Evolutionary conservation across 1,140 invertebrate genomes (phyloP), one percentile per base, ranked within the genome.

Genomic region (Scaptomyza pallida): DNA sequence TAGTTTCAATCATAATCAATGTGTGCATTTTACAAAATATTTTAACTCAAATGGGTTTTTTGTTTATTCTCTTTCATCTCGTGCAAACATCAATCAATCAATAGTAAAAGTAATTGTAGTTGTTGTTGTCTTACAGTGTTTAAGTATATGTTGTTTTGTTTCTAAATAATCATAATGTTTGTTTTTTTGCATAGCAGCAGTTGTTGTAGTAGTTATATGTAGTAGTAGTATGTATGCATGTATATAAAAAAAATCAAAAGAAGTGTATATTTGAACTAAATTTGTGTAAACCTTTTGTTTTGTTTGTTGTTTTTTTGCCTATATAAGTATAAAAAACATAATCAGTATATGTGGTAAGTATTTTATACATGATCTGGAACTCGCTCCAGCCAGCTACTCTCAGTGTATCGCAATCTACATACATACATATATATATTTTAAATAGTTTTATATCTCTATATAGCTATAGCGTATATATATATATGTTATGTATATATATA

Each of bases 191-290:
- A 17, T 50, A 33, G 13, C n/a, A 43, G 62, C 45, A 12, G 19
- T 52, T 13, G 55, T 26, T 41, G n/a, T 47, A 21, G 48, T n/a
- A 17, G n/a, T n/a, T n/a, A n/a, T n/a, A n/a, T n/a, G n/a, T 52
- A 16, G 55, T 26, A 50, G n/a, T 47, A 21, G 48, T n/a, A 17
- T n/a, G 23, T 57, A 15, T 65, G 16, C 54, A 10, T 55, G 16
- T 63, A 21, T 56, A 64, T 67, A 70, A 72, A 86, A 78, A 45
- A 65, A 65, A 63, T 67, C 37, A 72, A 86, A 68, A 70, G 67
- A 60, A 67, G 81, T 85, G 81, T 85, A 85, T 73, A 85, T 85
- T 85, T 85, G 81, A 86, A 86, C 81, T 86, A 86, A 86, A 88
- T 86, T 30, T 86, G 82, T 81, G 67, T 86, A 88, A 81, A 81